These are phyloP conservation scores for Vimba vimba DNA, from an alignment of 2,113 vertebrate species.

Conservation along the genomic window DNA sequence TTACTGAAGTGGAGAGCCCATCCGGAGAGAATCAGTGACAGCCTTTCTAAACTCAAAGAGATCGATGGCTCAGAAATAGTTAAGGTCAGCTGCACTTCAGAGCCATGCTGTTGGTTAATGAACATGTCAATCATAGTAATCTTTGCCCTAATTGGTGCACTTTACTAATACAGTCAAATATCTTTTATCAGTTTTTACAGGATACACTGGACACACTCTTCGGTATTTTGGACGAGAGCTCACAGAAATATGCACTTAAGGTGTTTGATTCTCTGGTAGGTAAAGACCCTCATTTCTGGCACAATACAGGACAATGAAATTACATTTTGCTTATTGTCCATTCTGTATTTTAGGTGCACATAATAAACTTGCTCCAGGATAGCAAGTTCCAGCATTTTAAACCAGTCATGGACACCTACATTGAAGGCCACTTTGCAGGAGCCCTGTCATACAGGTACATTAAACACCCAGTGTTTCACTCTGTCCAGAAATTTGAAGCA, in stretches of 20 bases:
- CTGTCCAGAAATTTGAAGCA: neutral
- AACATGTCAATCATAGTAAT: constrained; percentile 3
- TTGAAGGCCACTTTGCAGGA: constrained; percentile 97
- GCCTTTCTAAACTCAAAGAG: constrained; percentile 95
- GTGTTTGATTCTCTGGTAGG: constrained; percentile 97
- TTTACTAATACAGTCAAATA: neutral
- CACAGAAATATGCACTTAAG: constrained; percentile 93
- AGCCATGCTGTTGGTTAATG: neutral
- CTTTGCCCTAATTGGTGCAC: neutral
- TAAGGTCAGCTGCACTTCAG: constrained; percentile 79
- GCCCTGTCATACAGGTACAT: constrained; percentile 94
- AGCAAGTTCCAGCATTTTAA: constrained; percentile 99
- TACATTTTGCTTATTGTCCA: neutral
- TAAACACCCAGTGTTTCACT: neutral
- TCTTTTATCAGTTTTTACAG: constrained; percentile 87
- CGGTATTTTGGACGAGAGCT: constrained; percentile 95
- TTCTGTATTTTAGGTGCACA: constrained; percentile 84
- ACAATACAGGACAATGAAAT: neutral
- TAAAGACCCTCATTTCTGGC: neutral
- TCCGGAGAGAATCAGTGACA: constrained; percentile 94
- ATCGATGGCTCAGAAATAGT: constrained; percentile 99
- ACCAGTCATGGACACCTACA: constrained; percentile 98
- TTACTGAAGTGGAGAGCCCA: constrained; percentile 97
- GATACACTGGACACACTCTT: constrained; percentile 98
- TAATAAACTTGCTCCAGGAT: constrained; percentile 98